A percentile compares a stretch with the other conserved stretches of the same genome.
Evolutionary conservation across 2,888 invertebrate genomes (phyloP).

Genomic region (Synanthedon myopaeformis): DNA sequence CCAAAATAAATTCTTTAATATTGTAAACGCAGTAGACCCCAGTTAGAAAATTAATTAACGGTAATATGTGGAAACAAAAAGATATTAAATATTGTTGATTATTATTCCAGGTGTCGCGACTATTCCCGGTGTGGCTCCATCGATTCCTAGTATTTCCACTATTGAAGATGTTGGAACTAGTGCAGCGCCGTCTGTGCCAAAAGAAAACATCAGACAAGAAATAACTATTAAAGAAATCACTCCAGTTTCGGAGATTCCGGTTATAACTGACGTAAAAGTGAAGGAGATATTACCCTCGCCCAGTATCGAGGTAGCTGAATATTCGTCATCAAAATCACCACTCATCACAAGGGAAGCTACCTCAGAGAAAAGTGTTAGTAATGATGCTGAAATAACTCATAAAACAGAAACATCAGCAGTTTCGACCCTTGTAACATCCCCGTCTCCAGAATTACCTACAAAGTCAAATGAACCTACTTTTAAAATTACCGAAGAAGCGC

Average conservation of each 20-base stretch:
- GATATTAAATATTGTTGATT: conserved; percentile 1
- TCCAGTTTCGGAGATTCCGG: conserved; percentile 61
- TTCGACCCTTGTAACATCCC: conserved; percentile 14
- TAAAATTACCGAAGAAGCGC: conserved; percentile 23
- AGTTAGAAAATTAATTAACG: too few species aligned
- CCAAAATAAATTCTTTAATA: not conserved
- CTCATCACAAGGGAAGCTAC: conserved; percentile 55
- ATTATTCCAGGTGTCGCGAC: conserved; percentile 47
- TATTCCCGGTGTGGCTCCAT: conserved; percentile 32
- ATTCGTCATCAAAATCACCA: conserved; percentile 55
- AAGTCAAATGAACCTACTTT: conserved; percentile 14
- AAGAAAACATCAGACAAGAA: conserved; percentile 40
- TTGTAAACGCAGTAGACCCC: too few species aligned
- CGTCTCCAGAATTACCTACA: conserved; percentile 17
- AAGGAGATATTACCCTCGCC: conserved; percentile 55
- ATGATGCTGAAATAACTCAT: conserved; percentile 14
- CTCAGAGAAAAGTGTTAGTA: conserved; percentile 30
- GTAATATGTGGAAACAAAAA: too few species aligned
- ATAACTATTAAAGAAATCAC: conserved; percentile 74
- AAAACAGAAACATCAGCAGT: conserved; percentile 33
- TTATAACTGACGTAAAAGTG: conserved; percentile 54
- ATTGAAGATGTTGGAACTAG: conserved; percentile 20
- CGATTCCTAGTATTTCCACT: conserved; percentile 20
- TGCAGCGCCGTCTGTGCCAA: conserved; percentile 19
- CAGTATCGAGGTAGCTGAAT: conserved; percentile 46